Base-by-base conservation (phyloP, 2,797 vertebrate species). In the Sebastes oblongus region DNA sequence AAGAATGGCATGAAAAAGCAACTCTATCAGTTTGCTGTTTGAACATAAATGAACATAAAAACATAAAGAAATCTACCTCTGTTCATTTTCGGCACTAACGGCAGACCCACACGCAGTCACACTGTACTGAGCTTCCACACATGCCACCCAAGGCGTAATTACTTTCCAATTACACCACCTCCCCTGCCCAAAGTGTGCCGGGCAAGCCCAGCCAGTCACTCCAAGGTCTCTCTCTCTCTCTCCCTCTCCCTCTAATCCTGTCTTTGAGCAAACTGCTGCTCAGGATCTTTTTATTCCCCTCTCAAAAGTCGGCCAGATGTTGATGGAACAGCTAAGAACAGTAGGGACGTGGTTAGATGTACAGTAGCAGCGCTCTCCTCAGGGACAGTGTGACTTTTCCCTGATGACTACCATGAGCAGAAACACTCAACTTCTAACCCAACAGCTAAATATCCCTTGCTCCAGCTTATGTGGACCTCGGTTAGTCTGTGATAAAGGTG, bases 231-330 rank as follows among this genome's bases (percentile, higher is more conserved):
- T 72, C 36, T 74, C 67, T 64, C 46, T 60, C 46, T 6, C 62
- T 39, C 36, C 13, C 27, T 61, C 46, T 4, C 62, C 10, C 62
- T 76, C 50, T 71, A 32, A 62, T 69, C 71, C 74, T 60, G 60
- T 84, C 42, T 82, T 59, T 81, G 27, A 85, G 32, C 71, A 80
- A 77, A 81, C 68, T 66, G 39, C 72, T 61, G 52, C 61, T 86
- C 11, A 24, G 58, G 14, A 66, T 22, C 39, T 72, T 74, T 75
- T 22, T 73, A 25, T 71, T 77, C 75, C 60, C 30, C 13, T 64
- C 61, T 77, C 60, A 55, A 27, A 55, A 59, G 50, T 77, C 68
- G 34, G 25, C 62, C 32, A 29, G 66, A 81, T 71, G 60, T 62
- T 78, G 74, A 54, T 74, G 39, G 69, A 71, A 66, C 46, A 73